Conservation (phyloP, 2,888 invertebrate species). For the Machimus rusticus region DNA sequence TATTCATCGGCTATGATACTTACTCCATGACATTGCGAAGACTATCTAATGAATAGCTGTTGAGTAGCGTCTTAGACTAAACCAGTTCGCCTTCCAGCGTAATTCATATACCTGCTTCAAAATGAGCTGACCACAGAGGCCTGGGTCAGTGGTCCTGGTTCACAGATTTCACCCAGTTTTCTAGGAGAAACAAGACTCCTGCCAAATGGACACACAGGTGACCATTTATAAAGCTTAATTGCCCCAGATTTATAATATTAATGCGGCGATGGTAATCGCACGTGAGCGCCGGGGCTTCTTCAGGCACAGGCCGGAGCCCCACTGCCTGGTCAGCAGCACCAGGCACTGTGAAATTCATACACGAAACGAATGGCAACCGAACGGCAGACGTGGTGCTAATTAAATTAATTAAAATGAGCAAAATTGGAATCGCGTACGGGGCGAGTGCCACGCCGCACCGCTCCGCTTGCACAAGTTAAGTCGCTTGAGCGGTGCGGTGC, state of each 20-base stretch:
- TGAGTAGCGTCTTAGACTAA: neutral
- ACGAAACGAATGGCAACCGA: conserved; percentile 27
- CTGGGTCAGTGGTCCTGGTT: neutral
- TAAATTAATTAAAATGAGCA: conserved; percentile 38
- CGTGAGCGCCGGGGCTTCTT: neutral
- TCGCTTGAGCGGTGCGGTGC: neutral
- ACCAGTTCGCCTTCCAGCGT: neutral
- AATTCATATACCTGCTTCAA: neutral
- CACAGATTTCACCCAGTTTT: neutral
- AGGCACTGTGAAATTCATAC: conserved; percentile 29
- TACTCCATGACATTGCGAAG: neutral
- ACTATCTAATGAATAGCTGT: neutral
- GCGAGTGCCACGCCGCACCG: neutral
- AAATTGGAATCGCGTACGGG: neutral
- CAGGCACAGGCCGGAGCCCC: neutral
- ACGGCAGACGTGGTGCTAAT: conserved; percentile 26
- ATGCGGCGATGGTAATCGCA: conserved; percentile 25
- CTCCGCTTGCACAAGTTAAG: neutral
- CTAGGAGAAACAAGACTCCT: neutral
- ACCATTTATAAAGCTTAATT: conserved; percentile 18
- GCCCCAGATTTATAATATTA: conserved; percentile 29
- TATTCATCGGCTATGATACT: no score
- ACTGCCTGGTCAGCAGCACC: neutral
- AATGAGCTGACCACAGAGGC: neutral
- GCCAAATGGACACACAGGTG: neutral